Percentiles rank a stretch among this genome's conserved stretches.
Conservation (phyloP, 2,888 invertebrate species). For the Microdon myrmicae region DNA sequence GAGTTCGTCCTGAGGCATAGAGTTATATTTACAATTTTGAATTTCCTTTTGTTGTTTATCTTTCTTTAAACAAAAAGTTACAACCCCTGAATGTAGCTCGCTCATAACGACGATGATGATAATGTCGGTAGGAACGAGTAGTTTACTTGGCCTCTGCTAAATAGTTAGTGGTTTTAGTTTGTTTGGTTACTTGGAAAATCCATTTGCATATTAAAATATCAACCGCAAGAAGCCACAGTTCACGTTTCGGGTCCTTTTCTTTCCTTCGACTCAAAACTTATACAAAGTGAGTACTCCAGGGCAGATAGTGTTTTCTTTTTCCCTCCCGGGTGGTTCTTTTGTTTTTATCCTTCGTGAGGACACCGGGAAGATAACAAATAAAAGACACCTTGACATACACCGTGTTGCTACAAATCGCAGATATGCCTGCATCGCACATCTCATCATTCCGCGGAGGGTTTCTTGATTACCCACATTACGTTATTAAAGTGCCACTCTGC, state of each 20-base stretch:
- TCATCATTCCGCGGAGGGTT: too few relatives aligned
- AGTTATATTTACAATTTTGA: conserved; percentile 24
- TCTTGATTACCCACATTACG: too few relatives aligned
- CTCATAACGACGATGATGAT: conserved; percentile 41
- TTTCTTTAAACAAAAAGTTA: conserved; percentile 12
- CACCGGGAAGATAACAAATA: too few relatives aligned
- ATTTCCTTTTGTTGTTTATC: conserved; percentile 2
- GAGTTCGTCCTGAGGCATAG: conserved; percentile 1
- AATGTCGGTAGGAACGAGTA: conserved; percentile 35
- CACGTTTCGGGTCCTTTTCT: conserved; percentile 15
- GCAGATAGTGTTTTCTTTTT: too few relatives aligned
- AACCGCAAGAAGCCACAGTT: conserved; percentile 19
- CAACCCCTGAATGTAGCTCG: conserved; percentile 34
- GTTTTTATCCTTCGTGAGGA: too few relatives aligned
- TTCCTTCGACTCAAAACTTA: conserved; percentile 8
- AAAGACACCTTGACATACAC: too few relatives aligned
- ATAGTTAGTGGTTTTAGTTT: conserved; percentile 41
- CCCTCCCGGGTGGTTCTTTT: too few relatives aligned
- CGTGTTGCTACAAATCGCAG: too few relatives aligned
- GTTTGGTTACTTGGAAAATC: conserved; percentile 44
- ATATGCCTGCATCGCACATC: too few relatives aligned
- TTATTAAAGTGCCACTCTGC: too few relatives aligned
- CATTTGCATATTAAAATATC: conserved; percentile 50
- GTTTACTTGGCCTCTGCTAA: conserved; percentile 30
- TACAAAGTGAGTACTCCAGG: conserved; percentile 22